Evolutionary conservation across 2,113 vertebrate species (phyloP).

Genomic region (Lonchura striata): DNA sequence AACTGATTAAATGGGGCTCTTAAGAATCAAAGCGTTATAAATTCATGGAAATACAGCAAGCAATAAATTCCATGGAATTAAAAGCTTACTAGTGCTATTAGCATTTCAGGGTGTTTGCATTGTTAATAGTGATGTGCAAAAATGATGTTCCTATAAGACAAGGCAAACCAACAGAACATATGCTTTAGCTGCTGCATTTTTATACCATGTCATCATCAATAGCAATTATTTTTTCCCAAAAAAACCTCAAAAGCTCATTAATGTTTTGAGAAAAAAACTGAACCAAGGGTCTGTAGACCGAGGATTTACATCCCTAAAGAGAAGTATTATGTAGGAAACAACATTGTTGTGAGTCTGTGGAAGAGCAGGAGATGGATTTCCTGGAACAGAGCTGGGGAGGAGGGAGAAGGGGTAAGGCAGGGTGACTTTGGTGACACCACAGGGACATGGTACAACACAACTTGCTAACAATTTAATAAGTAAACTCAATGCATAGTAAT

Average conservation of each 20-base stretch:
- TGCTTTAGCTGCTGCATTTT: slow-evolving; percentile 67
- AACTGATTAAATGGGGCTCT: slow-evolving; percentile 98
- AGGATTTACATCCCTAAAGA: slow-evolving; percentile 25
- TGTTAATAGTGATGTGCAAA: slow-evolving; percentile 95
- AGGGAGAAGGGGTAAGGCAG: not conserved
- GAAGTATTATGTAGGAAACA: not conserved
- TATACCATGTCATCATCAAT: not conserved
- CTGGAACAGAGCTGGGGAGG: not conserved
- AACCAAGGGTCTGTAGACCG: not conserved
- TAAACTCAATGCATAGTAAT: not conserved
- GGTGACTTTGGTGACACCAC: not conserved
- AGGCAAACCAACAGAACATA: slow-evolving; percentile 79
- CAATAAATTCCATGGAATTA: slow-evolving; percentile 99
- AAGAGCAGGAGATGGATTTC: not conserved
- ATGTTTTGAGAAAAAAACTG: slow-evolving; percentile 41
- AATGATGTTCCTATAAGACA: slow-evolving; percentile 85
- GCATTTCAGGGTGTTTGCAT: slow-evolving; percentile 97
- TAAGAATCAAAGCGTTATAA: slow-evolving; percentile 99
- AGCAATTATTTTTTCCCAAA: not conserved
- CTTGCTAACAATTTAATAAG: not conserved
- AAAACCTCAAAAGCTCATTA: slow-evolving; percentile 30
- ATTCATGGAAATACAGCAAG: slow-evolving; percentile 99
- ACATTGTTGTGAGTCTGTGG: not conserved
- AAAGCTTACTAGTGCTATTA: slow-evolving; percentile 97
- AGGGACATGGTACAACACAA: not conserved